phyloP scores from a whole-genome alignment of 2,888 invertebrate species.

The Morpho helenor region DNA sequence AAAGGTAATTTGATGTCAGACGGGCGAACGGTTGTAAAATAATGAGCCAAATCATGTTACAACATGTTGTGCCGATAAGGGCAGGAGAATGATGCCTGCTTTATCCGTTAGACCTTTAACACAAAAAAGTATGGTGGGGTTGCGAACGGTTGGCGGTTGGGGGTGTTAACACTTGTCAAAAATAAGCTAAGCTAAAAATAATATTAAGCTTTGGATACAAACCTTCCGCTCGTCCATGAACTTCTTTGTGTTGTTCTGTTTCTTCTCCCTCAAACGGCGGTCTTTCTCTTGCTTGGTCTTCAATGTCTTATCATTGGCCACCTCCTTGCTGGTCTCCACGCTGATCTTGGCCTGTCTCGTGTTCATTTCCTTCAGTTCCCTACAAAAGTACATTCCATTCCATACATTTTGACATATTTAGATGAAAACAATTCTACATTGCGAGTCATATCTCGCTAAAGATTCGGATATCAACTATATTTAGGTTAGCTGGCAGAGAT shows the following conservation, averaged over 20 bases:
- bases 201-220: background rate
- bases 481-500: no score
- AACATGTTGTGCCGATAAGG: no score
- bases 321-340: conserved; percentile 97
- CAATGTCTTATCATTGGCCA: conserved; percentile 96
- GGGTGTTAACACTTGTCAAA: no score
- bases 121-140: no score
- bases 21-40: no score
- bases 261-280: conserved; percentile 94
- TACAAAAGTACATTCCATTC: conserved; percentile 38
- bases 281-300: conserved; percentile 99
- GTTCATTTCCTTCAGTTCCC: conserved; percentile 97
- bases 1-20: no score
- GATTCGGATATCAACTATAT: no score
- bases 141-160: no score
- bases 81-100: no score
- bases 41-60: no score
- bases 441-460: background rate
- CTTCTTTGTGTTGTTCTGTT: conserved; percentile 98
- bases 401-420: background rate
- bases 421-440: background rate
- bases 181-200: no score
- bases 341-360: conserved; percentile 96
- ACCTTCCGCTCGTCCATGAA: conserved; percentile 97
- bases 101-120: no score